Evolutionary conservation across 2,797 vertebrate species (phyloP).

Genomic region (Micromesistius poutassou): DNA sequence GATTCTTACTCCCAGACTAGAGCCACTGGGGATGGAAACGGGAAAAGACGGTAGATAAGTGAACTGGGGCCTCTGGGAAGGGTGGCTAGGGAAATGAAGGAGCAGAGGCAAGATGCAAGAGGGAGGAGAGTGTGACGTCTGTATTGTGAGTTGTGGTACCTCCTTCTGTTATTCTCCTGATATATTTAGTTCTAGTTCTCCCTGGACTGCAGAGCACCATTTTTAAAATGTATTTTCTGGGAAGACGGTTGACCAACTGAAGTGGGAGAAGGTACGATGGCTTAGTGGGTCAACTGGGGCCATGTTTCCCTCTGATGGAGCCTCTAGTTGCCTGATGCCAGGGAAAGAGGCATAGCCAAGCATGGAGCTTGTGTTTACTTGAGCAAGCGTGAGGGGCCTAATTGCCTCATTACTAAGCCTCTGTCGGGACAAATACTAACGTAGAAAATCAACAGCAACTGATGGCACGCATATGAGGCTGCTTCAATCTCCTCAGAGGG

Average conservation of each 20-base stretch:
- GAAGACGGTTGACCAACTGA: not conserved
- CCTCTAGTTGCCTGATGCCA: constrained; percentile 58
- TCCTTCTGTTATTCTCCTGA: not conserved
- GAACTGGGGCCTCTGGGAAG: not conserved
- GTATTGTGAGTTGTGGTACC: not conserved
- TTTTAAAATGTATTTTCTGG: not conserved
- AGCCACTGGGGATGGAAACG: constrained; percentile 11
- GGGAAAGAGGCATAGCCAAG: constrained; percentile 26
- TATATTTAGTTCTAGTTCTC: constrained; percentile 20
- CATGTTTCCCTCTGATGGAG: constrained; percentile 55
- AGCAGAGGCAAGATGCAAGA: not conserved
- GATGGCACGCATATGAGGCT: constrained; percentile 27
- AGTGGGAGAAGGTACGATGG: constrained; percentile 32
- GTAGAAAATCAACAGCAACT: constrained; percentile 37
- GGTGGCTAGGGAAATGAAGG: not conserved
- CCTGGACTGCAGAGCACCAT: constrained; percentile 38
- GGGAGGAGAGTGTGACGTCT: not conserved
- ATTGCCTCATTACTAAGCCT: constrained; percentile 48
- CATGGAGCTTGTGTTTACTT: constrained; percentile 46
- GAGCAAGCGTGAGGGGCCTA: constrained; percentile 43
- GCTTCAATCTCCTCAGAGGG: not conserved
- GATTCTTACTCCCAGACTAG: constrained; percentile 14
- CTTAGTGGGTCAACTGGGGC: constrained; percentile 47
- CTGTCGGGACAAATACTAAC: constrained; percentile 55
- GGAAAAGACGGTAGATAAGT: not conserved